Evolutionary conservation across 2,888 invertebrate genomes (phyloP), one percentile per base, ranked within the genome.

Genomic region (Megamerina dolium): DNA sequence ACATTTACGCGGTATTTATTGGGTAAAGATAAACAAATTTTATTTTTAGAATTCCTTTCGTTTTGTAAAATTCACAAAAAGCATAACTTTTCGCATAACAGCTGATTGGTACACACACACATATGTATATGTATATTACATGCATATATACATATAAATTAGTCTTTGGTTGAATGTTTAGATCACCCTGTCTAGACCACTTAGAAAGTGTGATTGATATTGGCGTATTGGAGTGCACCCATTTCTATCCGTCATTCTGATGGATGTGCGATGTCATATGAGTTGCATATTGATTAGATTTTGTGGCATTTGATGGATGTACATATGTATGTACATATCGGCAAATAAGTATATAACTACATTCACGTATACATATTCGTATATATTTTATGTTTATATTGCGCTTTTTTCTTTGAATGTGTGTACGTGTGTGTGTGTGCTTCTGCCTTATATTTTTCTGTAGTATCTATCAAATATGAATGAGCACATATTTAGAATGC

Each of bases 171-270:
- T n/a, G n/a, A n/a, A n/a, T n/a, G n/a, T n/a, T n/a, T n/a, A n/a
- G 23, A 19, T 20, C 21, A 35, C 40, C 40, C 34, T 39, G 30
- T 33, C 40, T 46, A 43, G 44, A 43, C 44, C 55, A 55, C 59
- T 58, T 60, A 61, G 64, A 64, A 64, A 64, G 61, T 63, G 59
- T 60, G 61, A 62, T 64, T 61, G 60, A 64, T 63, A 61, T 57
- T 56, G 58, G 57, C 60, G 57, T 55, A 14, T 19, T 34, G 51
- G 48, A 51, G 56, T 58, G 61, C 56, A 55, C 59, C 56, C 58
- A 59, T 61, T 62, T 60, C 57, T 48, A 50, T 53, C 48, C 58
- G 54, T 47, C 56, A 54, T 56, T 58, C 55, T 59, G 58, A 60
- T 53, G 49, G 52, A 58, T 59, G 53, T 50, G 50, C 50, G 45